Evolutionary conservation across 2,888 invertebrate genomes (phyloP).

Genomic region (Cheiracanthium punctorium): DNA sequence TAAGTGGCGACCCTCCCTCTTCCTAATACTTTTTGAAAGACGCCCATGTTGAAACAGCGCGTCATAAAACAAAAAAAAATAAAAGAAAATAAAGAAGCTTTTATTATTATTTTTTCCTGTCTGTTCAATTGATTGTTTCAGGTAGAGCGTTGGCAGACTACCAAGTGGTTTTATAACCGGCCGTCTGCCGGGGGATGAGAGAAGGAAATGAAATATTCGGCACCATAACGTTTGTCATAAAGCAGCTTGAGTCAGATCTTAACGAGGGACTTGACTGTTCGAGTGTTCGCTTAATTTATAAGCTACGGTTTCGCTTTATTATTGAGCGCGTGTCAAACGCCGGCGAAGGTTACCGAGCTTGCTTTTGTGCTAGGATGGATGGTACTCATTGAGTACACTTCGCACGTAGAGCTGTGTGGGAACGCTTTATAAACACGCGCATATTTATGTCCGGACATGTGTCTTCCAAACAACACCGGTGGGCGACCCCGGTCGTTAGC

Average conservation of each 20-base stretch:
- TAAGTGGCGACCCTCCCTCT: constrained; percentile 56
- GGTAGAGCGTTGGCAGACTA: constrained; percentile 64
- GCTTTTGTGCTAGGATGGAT: constrained; percentile 55
- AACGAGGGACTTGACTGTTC: constrained; percentile 66
- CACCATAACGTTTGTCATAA: constrained; percentile 69
- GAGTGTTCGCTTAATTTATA: constrained; percentile 69
- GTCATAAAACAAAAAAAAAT: constrained; percentile 54
- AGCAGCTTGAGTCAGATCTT: constrained; percentile 62
- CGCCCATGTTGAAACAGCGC: constrained; percentile 49
- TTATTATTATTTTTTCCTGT: constrained; percentile 52
- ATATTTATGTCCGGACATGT: constrained; percentile 67
- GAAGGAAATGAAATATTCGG: constrained; percentile 66
- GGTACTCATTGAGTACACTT: constrained; percentile 37
- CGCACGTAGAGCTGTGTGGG: constrained; percentile 58
- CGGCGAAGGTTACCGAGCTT: constrained; percentile 60
- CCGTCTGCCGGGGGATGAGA: constrained; percentile 26
- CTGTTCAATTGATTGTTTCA: constrained; percentile 69
- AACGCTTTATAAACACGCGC: constrained; percentile 65
- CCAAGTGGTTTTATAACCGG: constrained; percentile 68
- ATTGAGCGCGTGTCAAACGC: constrained; percentile 63
- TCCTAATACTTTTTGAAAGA: constrained; percentile 58
- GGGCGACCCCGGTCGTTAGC: constrained; percentile 56
- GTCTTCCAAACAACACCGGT: constrained; percentile 62
- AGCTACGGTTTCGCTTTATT: constrained; percentile 65
- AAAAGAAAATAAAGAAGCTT: constrained; percentile 14